Percentiles rank a stretch among this genome's conserved stretches.
Conservation (phyloP, 2,113 vertebrate species). For the Asarcornis scutulata region DNA sequence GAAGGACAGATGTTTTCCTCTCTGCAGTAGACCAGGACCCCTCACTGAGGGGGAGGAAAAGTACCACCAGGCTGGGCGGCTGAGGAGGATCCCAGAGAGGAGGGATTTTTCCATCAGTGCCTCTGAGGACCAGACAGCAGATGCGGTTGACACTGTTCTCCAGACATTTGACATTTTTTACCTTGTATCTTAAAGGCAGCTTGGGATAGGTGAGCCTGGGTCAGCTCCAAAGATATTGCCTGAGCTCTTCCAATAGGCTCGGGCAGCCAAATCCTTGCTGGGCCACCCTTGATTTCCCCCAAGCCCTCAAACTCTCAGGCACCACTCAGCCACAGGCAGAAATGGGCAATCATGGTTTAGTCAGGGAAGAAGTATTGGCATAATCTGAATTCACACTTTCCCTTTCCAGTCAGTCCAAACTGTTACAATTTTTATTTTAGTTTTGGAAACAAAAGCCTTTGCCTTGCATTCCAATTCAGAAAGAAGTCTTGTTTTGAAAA, state of each 20-base stretch:
- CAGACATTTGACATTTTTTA: not conserved
- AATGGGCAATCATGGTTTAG: accelerated
- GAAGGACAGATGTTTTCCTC: not conserved
- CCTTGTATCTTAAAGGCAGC: not conserved
- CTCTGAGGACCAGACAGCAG: not conserved
- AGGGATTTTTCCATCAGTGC: not conserved
- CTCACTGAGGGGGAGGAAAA: not conserved
- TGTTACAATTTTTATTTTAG: not conserved
- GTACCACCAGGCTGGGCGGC: not conserved
- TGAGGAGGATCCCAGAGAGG: not conserved
- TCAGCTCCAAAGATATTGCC: not conserved
- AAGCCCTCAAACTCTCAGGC: not conserved
- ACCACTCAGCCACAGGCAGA: not conserved
- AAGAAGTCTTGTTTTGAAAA: not conserved
- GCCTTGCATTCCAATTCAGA: not conserved
- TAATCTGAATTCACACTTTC: not conserved
- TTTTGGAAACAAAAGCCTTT: not conserved
- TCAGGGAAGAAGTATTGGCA: not conserved
- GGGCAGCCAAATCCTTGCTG: not conserved
- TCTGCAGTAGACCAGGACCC: not conserved
- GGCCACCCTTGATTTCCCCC: not conserved
- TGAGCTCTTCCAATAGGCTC: not conserved
- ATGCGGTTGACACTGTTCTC: not conserved
- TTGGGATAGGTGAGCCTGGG: not conserved
- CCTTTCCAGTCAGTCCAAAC: not conserved